Evolutionary conservation across 2,888 invertebrate species (phyloP).

Genomic region (Cheilosia urbana): DNA sequence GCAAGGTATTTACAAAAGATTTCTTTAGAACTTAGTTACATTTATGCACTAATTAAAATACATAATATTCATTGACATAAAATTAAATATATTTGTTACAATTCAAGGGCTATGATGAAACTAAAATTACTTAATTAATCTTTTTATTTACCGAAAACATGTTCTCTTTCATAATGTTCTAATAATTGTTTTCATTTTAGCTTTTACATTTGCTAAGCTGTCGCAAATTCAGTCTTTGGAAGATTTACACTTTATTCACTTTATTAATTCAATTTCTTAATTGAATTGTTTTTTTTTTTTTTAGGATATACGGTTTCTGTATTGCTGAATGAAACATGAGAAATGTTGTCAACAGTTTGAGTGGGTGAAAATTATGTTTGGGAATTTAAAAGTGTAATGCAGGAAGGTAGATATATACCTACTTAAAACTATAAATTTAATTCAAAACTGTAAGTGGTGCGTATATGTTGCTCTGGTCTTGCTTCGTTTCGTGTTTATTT

Average conservation of each 20-base stretch:
- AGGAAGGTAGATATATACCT: neutral
- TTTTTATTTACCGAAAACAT: constrained; percentile 17
- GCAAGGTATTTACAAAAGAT: constrained; percentile 64
- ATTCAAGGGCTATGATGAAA: constrained; percentile 41
- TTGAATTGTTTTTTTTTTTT: constrained; percentile 37
- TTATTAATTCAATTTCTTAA: constrained; percentile 28
- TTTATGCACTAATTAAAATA: constrained; percentile 45
- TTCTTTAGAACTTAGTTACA: constrained; percentile 42
- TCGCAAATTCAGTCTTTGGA: constrained; percentile 75
- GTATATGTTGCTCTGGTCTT: constrained; percentile 29
- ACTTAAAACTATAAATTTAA: neutral
- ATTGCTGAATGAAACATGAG: neutral
- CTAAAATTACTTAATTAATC: constrained; percentile 5
- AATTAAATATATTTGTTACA: constrained; percentile 18
- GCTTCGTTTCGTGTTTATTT: neutral
- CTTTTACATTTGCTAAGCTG: constrained; percentile 65
- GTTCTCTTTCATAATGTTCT: constrained; percentile 37
- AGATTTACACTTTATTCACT: constrained; percentile 68
- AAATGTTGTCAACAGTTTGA: neutral
- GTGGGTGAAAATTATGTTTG: neutral
- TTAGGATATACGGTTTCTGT: constrained; percentile 9
- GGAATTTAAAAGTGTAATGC: too few species aligned
- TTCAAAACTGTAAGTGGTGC: constrained; percentile 4
- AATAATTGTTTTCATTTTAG: constrained; percentile 64
- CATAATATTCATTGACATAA: constrained; percentile 44